Evolutionary conservation across 1,140 invertebrate species (phyloP).

Genomic region (Drosophila arizonae): DNA sequence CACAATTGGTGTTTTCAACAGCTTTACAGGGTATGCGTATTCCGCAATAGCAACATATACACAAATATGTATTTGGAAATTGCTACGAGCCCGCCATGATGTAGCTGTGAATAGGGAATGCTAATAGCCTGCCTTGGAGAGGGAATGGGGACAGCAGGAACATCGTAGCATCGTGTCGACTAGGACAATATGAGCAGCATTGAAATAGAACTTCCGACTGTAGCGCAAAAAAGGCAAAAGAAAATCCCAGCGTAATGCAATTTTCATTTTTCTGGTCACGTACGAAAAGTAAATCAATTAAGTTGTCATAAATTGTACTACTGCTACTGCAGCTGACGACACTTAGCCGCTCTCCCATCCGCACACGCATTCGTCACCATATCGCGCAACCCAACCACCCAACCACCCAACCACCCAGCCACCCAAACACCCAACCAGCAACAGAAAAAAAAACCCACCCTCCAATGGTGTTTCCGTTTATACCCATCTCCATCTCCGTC

Average conservation of each 20-base stretch:
- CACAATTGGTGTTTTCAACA: neutral
- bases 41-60: neutral
- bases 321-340: constrained; percentile 66
- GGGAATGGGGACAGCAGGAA: constrained; percentile 26
- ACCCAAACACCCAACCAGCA: neutral
- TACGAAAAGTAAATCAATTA: constrained; percentile 82
- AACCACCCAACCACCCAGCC: neutral
- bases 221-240: constrained; percentile 51
- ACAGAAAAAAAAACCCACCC: too few relatives aligned
- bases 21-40: neutral
- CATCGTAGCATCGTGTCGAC: constrained; percentile 15
- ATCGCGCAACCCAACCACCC: neutral
- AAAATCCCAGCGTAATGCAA: constrained; percentile 81
- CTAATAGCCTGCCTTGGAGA: constrained; percentile 60
- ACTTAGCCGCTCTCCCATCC: constrained; percentile 35
- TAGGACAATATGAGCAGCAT: constrained; percentile 49
- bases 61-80: neutral
- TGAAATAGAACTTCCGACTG: constrained; percentile 74
- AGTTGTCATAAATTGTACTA: constrained; percentile 81
- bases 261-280: constrained; percentile 82
- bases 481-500: constrained; percentile 7
- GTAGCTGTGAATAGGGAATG: constrained; percentile 19
- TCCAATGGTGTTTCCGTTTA: constrained; percentile 3
- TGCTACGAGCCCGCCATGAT: too few relatives aligned
- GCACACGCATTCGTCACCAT: constrained; percentile 30